Percentiles rank a stretch among this genome's conserved stretches.
These are phyloP conservation scores for Hydrochoerus hydrochaeris DNA, from an alignment of 2,113 vertebrate species.

Conservation along the genomic window DNA sequence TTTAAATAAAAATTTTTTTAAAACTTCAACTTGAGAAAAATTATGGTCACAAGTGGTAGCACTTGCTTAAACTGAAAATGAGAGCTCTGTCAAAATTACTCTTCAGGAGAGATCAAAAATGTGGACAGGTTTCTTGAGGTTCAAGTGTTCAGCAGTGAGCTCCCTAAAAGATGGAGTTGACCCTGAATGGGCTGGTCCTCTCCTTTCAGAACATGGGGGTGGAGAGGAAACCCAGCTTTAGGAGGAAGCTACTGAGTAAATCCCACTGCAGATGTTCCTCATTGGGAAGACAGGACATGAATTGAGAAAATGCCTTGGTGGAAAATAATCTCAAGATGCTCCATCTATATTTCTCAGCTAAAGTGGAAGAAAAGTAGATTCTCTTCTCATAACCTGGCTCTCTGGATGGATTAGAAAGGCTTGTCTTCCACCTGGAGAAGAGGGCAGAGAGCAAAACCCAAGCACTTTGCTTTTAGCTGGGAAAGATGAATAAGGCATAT, in stretches of 20 bases:
- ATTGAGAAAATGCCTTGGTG: background rate
- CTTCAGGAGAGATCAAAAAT: background rate
- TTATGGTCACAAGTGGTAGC: background rate
- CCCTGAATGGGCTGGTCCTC: background rate
- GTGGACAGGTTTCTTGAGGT: background rate
- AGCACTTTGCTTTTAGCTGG: constrained; percentile 80
- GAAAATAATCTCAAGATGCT: background rate
- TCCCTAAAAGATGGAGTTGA: background rate
- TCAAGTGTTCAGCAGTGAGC: background rate
- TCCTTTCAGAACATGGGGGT: background rate
- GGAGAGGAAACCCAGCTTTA: background rate
- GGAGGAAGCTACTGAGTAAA: background rate
- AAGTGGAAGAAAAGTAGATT: constrained; percentile 76
- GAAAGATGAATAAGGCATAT: constrained; percentile 81
- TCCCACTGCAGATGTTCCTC: background rate
- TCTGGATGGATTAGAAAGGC: constrained; percentile 86
- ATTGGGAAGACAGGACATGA: background rate
- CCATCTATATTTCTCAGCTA: constrained; percentile 85
- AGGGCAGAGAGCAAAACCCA: constrained; percentile 80
- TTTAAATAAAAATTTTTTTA: no score
- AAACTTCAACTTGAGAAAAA: background rate
- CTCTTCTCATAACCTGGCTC: constrained; percentile 87
- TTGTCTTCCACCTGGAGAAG: constrained; percentile 83
- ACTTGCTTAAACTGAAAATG: background rate
- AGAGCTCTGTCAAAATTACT: background rate